These are phyloP conservation scores for Ptilorrhoa leucosticta DNA, from an alignment of 2,113 vertebrate genomes.

Conservation along the genomic window DNA sequence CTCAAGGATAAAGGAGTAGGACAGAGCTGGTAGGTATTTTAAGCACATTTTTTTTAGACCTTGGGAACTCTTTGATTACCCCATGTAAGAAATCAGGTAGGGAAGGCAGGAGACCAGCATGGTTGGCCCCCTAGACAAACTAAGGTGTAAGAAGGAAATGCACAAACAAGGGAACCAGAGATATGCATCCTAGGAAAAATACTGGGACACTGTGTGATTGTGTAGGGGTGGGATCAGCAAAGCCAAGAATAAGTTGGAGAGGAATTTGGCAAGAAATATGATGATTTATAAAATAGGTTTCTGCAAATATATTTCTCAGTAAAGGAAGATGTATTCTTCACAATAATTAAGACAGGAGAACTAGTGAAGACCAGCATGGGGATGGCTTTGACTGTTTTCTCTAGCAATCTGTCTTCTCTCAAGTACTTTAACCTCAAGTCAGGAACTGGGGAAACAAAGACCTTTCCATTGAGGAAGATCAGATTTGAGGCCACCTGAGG, in stretches of 20 bases:
- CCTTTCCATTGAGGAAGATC: background rate
- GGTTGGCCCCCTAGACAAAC: background rate
- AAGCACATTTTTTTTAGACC: background rate
- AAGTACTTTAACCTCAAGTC: background rate
- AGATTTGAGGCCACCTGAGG: background rate
- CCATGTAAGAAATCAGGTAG: background rate
- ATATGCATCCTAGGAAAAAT: background rate
- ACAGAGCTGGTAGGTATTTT: background rate
- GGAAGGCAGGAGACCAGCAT: background rate
- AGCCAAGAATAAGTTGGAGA: background rate
- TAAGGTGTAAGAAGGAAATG: background rate
- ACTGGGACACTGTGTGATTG: background rate
- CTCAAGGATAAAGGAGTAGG: background rate
- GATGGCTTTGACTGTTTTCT: background rate
- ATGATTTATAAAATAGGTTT: background rate
- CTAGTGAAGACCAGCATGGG: background rate
- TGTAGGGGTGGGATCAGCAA: background rate
- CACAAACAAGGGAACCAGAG: background rate
- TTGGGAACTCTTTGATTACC: background rate
- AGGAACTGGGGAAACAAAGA: background rate
- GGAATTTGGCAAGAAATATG: background rate
- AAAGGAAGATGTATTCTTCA: background rate
- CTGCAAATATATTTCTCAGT: background rate
- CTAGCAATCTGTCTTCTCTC: background rate
- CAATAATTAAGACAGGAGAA: background rate